A percentile compares a stretch with the other conserved stretches of the same genome.
Conservation (phyloP, 92 coral and sea anemone species). For the Zoanthus sansibaricus region DNA sequence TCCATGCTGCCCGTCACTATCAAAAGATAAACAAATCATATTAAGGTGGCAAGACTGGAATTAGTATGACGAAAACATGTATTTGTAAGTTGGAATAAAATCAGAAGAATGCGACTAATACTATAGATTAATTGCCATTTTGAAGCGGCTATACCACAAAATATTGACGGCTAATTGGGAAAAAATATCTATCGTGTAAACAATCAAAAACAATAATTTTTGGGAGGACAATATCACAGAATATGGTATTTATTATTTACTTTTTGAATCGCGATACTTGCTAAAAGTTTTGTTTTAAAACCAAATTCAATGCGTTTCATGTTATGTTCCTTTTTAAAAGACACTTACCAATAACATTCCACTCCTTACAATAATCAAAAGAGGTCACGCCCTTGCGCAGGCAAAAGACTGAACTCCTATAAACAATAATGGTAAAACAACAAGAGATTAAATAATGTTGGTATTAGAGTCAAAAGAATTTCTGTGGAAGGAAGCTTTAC, state of each 20-base stretch:
- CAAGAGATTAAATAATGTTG: not conserved
- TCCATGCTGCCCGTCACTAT: slow-evolving; percentile 95
- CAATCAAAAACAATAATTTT: too few relatives aligned
- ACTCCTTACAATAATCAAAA: slow-evolving; percentile 98
- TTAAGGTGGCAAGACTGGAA: too few relatives aligned
- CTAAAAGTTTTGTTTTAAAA: not conserved
- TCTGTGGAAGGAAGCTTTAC: too few relatives aligned
- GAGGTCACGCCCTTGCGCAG: slow-evolving; percentile 98
- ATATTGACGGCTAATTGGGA: too few relatives aligned
- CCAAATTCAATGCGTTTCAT: too few relatives aligned
- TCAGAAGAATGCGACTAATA: not conserved
- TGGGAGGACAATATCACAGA: too few relatives aligned
- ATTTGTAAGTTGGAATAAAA: too few relatives aligned
- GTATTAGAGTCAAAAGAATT: not conserved
- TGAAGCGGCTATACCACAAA: too few relatives aligned
- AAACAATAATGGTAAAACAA: slow-evolving; percentile 14
- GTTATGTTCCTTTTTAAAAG: too few relatives aligned
- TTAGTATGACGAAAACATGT: not conserved
- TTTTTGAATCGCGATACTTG: too few relatives aligned
- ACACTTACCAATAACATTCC: slow-evolving; percentile 93
- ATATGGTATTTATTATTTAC: too few relatives aligned
- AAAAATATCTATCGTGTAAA: too few relatives aligned
- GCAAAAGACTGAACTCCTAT: slow-evolving; percentile 86
- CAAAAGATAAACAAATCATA: not conserved
- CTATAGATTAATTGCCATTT: not conserved